Conservation (phyloP, 1,140 invertebrate species). For the Marisa cornuarietis region DNA sequence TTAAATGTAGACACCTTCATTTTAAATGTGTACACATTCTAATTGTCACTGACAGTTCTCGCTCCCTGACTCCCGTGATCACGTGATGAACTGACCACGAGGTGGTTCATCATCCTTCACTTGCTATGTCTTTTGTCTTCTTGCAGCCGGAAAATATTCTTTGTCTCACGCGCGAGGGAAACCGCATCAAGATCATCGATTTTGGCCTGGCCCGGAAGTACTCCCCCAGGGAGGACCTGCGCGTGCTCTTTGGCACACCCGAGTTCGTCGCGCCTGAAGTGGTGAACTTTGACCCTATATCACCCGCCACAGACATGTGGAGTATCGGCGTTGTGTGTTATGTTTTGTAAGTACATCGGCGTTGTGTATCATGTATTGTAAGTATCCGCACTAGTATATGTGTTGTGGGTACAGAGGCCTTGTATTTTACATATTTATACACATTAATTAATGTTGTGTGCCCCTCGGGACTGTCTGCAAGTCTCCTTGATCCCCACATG, state of each 20-base stretch:
- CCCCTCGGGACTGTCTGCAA: no score
- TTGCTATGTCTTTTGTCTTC: not conserved
- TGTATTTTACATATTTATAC: no score
- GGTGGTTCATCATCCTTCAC: no score
- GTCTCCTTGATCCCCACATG: no score
- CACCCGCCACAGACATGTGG: conserved; percentile 86
- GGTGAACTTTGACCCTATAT: conserved; percentile 89
- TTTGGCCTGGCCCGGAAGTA: conserved; percentile 83
- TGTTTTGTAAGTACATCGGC: conserved; percentile 86
- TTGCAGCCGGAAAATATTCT: conserved; percentile 95
- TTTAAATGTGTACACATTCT: not conserved
- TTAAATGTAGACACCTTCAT: not conserved
- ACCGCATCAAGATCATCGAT: conserved; percentile 94
- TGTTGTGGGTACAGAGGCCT: no score
- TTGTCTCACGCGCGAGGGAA: conserved; percentile 92
- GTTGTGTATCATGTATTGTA: not conserved
- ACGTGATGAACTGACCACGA: no score
- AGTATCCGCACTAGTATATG: not conserved
- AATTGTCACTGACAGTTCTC: no score
- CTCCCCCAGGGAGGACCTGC: conserved; percentile 75
- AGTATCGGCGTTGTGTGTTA: conserved; percentile 86
- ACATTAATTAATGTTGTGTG: no score
- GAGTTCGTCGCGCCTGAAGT: conserved; percentile 96
- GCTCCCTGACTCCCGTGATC: no score
- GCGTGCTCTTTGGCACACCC: conserved; percentile 83